These are phyloP conservation scores for Amazona finschi DNA, from an alignment of 2,797 vertebrate genomes.

Conservation along the genomic window DNA sequence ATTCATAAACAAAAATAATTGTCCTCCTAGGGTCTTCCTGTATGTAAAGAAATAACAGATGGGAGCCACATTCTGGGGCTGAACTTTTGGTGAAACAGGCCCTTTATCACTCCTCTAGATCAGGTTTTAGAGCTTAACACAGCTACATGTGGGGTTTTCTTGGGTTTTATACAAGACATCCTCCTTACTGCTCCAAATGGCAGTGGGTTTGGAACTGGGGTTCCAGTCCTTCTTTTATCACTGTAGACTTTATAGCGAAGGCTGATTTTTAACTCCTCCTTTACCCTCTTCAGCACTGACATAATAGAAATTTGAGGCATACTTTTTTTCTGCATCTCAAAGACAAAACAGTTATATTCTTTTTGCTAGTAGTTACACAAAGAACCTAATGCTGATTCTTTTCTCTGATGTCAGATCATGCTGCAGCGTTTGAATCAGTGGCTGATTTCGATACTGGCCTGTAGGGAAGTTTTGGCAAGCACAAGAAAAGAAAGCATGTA, in stretches of 20 bases:
- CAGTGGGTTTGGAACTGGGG: neutral
- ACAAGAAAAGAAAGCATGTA: neutral
- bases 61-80: neutral
- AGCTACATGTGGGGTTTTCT: rapidly evolving
- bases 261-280: neutral
- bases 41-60: neutral
- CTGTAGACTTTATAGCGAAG: neutral
- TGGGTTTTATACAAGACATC: neutral
- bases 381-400: neutral
- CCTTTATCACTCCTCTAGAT: neutral
- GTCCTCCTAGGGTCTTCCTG: neutral
- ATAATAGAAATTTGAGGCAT: neutral
- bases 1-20: neutral
- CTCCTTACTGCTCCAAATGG: neutral
- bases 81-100: neutral
- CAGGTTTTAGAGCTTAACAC: neutral
- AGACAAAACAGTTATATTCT: neutral
- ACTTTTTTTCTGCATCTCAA: neutral
- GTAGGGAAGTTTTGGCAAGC: neutral
- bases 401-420: neutral
- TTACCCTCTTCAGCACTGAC: neutral
- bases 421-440: neutral
- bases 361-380: neutral
- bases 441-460: neutral
- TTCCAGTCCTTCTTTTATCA: neutral